phyloP scores from a whole-genome alignment of 2,113 vertebrate genomes.

The Myxocyprinus asiaticus region DNA sequence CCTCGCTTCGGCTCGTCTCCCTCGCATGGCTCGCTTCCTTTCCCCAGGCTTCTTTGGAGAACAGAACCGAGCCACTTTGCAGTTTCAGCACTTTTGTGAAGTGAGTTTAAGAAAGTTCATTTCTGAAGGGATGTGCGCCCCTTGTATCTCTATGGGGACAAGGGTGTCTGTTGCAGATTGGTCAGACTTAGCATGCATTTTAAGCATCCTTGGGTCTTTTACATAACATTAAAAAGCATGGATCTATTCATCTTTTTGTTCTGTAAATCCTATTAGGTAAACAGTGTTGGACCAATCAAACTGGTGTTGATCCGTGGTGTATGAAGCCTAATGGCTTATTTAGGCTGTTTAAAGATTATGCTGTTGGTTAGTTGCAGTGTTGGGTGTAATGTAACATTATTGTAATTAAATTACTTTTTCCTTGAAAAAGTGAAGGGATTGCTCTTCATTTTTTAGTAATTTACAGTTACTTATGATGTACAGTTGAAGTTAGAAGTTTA shows the following conservation, averaged over 20 bases:
- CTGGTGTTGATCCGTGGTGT: too few species aligned
- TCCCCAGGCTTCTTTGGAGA: slow-evolving; percentile 69
- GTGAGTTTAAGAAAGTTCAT: slow-evolving; percentile 77
- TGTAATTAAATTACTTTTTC: too few species aligned
- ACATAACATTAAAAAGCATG: neutral
- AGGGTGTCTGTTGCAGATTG: slow-evolving; percentile 59
- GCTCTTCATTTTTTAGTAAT: too few species aligned
- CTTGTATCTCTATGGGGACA: slow-evolving; percentile 56
- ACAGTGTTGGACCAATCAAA: too few species aligned
- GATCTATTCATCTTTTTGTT: neutral
- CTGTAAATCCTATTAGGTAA: neutral
- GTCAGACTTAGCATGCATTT: slow-evolving; percentile 57
- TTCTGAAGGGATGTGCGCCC: slow-evolving; percentile 66
- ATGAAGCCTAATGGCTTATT: too few species aligned
- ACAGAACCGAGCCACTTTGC: slow-evolving; percentile 74
- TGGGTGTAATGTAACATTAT: too few species aligned
- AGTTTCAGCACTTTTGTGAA: slow-evolving; percentile 75
- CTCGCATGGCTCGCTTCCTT: slow-evolving; percentile 56
- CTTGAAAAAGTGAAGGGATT: too few species aligned
- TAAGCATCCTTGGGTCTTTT: slow-evolving; percentile 24
- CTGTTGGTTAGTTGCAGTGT: too few species aligned
- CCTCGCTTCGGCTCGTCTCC: slow-evolving; percentile 54
- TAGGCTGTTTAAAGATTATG: too few species aligned
- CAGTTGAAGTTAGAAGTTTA: too few species aligned
- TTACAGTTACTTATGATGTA: too few species aligned